Evolutionary conservation across 1,140 invertebrate species (phyloP), one percentile per base, ranked within the genome.

Genomic region (Palaemon carinicauda): DNA sequence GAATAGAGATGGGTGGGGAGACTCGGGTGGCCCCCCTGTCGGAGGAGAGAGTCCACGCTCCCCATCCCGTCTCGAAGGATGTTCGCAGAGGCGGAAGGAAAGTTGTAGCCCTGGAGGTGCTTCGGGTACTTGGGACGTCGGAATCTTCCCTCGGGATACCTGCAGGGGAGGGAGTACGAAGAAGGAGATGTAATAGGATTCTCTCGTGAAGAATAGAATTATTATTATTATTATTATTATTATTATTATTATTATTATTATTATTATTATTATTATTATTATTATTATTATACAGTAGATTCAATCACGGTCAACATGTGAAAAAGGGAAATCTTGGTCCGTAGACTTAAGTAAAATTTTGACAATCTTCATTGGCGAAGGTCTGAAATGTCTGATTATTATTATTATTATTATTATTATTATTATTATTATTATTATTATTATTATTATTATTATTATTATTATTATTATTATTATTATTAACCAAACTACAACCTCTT

Each of bases 41-140:
- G 27, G 17, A 89, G 53, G 12, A 89, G 33, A 7, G 21, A 1
- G 14, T 84, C 73, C 3, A 89, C 7, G 12, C 3, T 10, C 0
- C 21, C 21, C 85, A 87, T 82, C n/a, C 84, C 80, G 10, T n/a
- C 50, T 9, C 50, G 24, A 3, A 89, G 75, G 33, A 80, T 60
- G 3, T 56, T 12, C 17, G 78, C 77, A 9, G 82, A 65, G 4
- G 56, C 52, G 1, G 24, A 19, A 3, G 88, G 84, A 21, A 87
- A 81, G 29, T 41, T 53, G 78, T 89, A 89, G 1, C 88, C 88
- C 79, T 89, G 88, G 7, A 89, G 78, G 21, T 89, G 88, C 53
- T 89, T 89, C 0, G 88, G 88, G 84, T 89, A 89, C 21, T 84
- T 87, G 7, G 88, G 88, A 21, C 88, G 84, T 29, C 82, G 65